Conservation (phyloP, 1,140 invertebrate genomes). For the Wiebesia pumilae region DNA sequence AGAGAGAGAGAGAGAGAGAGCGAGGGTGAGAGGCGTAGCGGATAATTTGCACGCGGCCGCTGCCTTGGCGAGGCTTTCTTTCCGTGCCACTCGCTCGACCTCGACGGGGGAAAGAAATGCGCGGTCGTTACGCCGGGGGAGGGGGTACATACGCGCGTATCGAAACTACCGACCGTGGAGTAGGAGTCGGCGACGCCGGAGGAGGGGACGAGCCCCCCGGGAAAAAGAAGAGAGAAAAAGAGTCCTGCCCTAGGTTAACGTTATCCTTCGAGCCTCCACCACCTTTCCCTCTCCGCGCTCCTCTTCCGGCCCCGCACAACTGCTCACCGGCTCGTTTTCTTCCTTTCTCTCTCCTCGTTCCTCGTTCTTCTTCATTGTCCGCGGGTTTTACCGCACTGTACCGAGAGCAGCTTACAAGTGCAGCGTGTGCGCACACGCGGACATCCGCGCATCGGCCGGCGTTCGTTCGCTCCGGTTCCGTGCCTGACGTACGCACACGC, state of each 20-base stretch:
- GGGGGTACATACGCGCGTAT: neutral
- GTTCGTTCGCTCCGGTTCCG: neutral
- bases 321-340: conserved; percentile 37
- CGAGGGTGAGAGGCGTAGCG: conserved; percentile 23
- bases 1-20: neutral
- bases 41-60: conserved; percentile 38
- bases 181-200: neutral
- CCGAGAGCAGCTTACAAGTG: conserved; percentile 16
- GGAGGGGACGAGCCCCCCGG: neutral
- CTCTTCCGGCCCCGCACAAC: neutral
- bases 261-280: conserved; percentile 64
- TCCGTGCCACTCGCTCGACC: neutral
- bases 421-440: neutral
- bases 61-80: conserved; percentile 24
- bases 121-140: neutral
- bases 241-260: conserved; percentile 72
- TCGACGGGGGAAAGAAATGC: conserved; percentile 14
- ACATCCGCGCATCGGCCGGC: neutral
- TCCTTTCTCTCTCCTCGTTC: conserved; percentile 38
- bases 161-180: conserved; percentile 6
- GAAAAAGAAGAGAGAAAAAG: conserved; percentile 54
- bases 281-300: conserved; percentile 53
- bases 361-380: conserved; percentile 19
- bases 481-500: neutral
- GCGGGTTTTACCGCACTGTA: neutral